Conservation (phyloP, 2,797 vertebrate genomes). For the Oceanodroma leucorhoa region DNA sequence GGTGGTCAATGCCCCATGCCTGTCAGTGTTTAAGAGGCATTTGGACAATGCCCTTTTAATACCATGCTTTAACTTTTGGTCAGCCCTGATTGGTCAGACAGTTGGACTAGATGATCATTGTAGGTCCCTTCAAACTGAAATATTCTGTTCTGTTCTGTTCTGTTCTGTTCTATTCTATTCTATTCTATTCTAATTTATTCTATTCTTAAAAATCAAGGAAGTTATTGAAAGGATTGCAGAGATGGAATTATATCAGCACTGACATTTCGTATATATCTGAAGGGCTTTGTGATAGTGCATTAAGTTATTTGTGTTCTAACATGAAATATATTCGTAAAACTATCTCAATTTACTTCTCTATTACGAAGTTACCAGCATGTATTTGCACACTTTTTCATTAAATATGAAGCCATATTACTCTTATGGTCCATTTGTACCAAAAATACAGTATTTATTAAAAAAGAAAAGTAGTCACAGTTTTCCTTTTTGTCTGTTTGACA, state of each 20-base stretch:
- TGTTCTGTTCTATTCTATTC: neutral
- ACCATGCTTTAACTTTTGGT: neutral
- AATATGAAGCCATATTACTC: neutral
- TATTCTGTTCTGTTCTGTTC: neutral
- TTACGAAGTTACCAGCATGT: neutral
- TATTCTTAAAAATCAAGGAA: neutral
- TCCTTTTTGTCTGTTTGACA: neutral
- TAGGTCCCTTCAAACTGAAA: neutral
- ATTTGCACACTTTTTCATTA: neutral
- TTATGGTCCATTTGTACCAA: neutral
- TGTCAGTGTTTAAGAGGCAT: neutral
- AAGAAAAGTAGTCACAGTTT: neutral
- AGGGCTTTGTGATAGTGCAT: neutral
- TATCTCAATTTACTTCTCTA: neutral
- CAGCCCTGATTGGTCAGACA: neutral
- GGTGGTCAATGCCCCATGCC: neutral
- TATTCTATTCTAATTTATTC: neutral
- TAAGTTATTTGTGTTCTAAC: neutral
- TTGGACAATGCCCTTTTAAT: neutral
- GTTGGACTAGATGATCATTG: neutral
- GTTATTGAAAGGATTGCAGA: neutral
- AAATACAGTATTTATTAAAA: neutral
- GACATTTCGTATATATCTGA: neutral
- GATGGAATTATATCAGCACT: neutral
- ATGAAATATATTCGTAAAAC: neutral